Evolutionary conservation across 2,113 vertebrate genomes (phyloP), one percentile per base, ranked within the genome.

Genomic region (Channa maculata): DNA sequence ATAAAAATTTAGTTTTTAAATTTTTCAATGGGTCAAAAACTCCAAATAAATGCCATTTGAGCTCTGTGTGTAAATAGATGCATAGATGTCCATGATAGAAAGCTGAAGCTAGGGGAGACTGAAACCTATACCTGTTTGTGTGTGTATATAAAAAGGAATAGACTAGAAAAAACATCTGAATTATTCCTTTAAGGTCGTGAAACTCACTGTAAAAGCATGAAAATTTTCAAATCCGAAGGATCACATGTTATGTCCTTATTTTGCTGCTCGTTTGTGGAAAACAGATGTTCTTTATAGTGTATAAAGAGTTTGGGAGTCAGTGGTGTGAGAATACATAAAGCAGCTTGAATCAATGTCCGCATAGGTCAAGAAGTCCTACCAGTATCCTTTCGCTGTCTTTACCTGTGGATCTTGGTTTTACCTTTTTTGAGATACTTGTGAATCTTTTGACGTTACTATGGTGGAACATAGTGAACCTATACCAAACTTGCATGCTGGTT

Each of bases 391-490:
- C 60, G 6, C 34, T 70, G 63, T 66, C 51, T 38, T 24, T 24
- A 24, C 24, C 24, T 24, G 54, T 71, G 33, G 70, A 44, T 79
- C 13, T 80, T 70, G 83, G 53, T 76, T 64, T 41, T 60, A 37
- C 46, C 1, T 7, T 67, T 53, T 49, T 65, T 6, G 49, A 60
- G 67, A 67, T 38, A 53, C 24, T 4, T 59, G 62, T 78, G 65
- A 39, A 49, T 81, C 14, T 81, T 61, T 69, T 3, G 38, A 69
- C 33, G n/a, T 80, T 76, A 68, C 78, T 86, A 80, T 82, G 83
- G 38, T 80, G 73, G 38, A 77, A 79, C 84, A 87, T 79, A 69
- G 79, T 85, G 36, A 77, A 80, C 44, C 51, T 80, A 79, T 90
- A 77, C 85, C 89, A 80, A 79, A 43, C 79, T 84, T 64, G 74